Evolutionary conservation across 1,140 invertebrate genomes (phyloP).

Genomic region (Brachionus koreanus): DNA sequence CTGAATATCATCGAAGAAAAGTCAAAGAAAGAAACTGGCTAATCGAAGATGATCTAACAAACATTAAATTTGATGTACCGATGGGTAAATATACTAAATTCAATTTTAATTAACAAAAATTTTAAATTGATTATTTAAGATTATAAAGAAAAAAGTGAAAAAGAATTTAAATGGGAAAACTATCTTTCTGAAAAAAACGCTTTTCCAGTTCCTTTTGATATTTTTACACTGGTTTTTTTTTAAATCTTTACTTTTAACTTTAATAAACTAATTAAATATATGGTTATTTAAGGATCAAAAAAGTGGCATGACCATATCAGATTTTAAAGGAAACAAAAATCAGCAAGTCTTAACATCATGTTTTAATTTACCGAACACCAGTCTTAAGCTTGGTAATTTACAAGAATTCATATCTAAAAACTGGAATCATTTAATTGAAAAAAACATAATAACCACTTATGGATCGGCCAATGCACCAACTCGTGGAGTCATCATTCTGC

Average conservation of each 20-base stretch:
- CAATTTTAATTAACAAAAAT: background rate
- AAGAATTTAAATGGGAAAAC: background rate
- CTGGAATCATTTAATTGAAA: slow-evolving; percentile 11
- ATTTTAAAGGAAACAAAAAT: background rate
- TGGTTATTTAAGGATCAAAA: slow-evolving; percentile 29
- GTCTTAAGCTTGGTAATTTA: background rate
- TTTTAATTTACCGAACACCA: background rate
- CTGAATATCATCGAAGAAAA: background rate
- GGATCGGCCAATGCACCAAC: background rate
- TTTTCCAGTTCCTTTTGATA: slow-evolving; percentile 20
- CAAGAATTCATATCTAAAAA: background rate
- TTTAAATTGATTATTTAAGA: background rate
- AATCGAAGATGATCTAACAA: background rate
- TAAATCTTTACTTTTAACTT: too few species aligned
- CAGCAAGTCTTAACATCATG: background rate
- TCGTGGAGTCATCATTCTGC: background rate
- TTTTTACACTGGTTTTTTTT: background rate
- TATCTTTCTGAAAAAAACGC: background rate
- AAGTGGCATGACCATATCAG: background rate
- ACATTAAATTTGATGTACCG: background rate
- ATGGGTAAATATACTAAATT: background rate
- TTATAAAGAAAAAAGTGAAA: background rate
- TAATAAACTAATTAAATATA: too few species aligned
- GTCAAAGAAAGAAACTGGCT: background rate
- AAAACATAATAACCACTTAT: background rate